A percentile compares a stretch with the other conserved stretches of the same genome.
These are phyloP conservation scores for Machimus atricapillus DNA, from an alignment of 2,888 invertebrate species.

Conservation along the genomic window DNA sequence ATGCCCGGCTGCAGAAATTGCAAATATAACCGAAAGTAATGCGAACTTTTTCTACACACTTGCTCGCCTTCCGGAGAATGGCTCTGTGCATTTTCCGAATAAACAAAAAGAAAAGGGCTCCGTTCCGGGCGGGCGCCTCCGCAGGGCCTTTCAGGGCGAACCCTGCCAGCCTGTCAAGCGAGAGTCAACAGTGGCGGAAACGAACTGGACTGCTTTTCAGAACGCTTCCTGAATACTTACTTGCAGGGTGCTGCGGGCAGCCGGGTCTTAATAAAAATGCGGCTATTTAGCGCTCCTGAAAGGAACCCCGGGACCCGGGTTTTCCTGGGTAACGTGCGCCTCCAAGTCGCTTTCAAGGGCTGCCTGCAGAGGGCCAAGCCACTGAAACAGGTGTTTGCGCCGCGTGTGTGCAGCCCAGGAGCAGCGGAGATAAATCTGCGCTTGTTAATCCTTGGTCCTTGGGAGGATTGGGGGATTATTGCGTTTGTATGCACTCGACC, in stretches of 20 bases:
- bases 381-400: not conserved
- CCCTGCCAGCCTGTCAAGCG: not conserved
- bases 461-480: conserved; percentile 2
- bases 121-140: not conserved
- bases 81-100: conserved; percentile 1
- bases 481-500: conserved; percentile 21
- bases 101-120: conserved; percentile 1
- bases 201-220: not conserved
- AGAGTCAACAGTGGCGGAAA: not conserved
- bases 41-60: conserved; percentile 9
- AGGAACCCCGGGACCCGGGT: not conserved
- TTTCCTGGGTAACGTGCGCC: not conserved
- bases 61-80: not conserved
- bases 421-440: not conserved
- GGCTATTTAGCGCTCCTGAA: not conserved
- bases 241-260: not conserved
- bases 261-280: not conserved
- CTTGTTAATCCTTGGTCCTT: conserved; percentile 15
- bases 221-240: not conserved
- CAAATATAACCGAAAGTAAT: not conserved
- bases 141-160: not conserved
- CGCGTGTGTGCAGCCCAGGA: not conserved
- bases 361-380: not conserved
- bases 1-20: not conserved
- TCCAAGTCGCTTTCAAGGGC: not conserved